phyloP scores from a whole-genome alignment of 2,113 vertebrate species.

The Myotis davidii region DNA sequence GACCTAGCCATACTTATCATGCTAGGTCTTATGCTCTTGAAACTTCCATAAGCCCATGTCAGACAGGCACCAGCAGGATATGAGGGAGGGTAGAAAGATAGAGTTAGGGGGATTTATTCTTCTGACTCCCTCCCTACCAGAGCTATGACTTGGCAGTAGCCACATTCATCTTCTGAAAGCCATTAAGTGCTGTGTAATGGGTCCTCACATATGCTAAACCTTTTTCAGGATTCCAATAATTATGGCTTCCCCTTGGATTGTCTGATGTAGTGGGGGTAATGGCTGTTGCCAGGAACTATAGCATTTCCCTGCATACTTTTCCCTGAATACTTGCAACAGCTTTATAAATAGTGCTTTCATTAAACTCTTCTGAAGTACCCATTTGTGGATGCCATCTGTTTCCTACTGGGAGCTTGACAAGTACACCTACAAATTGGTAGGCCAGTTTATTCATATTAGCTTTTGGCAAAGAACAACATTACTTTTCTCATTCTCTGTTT shows the following conservation, averaged over 20 bases:
- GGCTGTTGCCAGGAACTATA: not conserved
- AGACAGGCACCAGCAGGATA: not conserved
- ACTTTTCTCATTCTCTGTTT: not conserved
- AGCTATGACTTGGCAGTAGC: not conserved
- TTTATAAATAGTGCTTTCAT: not conserved
- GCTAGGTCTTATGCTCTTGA: not conserved
- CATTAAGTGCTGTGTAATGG: accelerated
- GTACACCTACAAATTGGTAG: not conserved
- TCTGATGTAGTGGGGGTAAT: not conserved
- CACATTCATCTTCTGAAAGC: not conserved
- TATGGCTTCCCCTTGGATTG: not conserved
- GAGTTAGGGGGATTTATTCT: not conserved
- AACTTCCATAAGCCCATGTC: not conserved
- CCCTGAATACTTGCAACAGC: not conserved
- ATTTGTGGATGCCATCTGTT: not conserved
- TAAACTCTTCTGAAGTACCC: not conserved
- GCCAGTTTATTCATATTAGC: not conserved
- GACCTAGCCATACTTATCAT: not conserved
- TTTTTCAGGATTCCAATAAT: not conserved
- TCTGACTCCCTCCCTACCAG: not conserved
- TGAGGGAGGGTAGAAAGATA: not conserved
- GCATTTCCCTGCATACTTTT: not conserved
- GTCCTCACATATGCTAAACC: not conserved
- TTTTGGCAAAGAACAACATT: not conserved
- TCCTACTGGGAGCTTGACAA: not conserved